Percentiles rank a stretch among this genome's conserved stretches.
These are phyloP conservation scores for Columbina picui DNA, from an alignment of 2,113 vertebrate species.

Conservation along the genomic window DNA sequence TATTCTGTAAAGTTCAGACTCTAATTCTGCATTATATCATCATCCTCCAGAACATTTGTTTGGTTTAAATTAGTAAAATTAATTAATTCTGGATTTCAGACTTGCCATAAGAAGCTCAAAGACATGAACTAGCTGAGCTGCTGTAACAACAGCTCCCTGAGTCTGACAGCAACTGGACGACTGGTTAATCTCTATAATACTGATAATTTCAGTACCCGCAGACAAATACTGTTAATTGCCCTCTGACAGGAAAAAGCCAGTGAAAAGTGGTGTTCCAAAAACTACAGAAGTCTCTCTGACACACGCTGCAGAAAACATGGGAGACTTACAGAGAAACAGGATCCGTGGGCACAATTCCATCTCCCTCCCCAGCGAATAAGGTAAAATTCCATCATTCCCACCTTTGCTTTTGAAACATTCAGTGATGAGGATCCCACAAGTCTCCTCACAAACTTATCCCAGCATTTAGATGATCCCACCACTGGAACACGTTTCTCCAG, in stretches of 20 bases:
- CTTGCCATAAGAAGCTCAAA: not conserved
- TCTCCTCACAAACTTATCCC: not conserved
- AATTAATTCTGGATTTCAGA: not conserved
- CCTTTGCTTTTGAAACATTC: not conserved
- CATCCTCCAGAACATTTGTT: not conserved
- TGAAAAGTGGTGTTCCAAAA: not conserved
- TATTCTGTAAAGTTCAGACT: not conserved
- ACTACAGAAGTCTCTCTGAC: not conserved
- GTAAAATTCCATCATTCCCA: not conserved
- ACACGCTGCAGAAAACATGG: not conserved
- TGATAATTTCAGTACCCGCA: not conserved
- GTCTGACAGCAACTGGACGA: not conserved
- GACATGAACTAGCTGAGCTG: not conserved
- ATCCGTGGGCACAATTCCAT: not conserved
- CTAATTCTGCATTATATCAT: not conserved
- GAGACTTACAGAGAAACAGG: not conserved
- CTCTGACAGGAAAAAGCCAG: not conserved
- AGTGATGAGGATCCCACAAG: not conserved
- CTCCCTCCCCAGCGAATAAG: not conserved
- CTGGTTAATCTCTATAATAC: not conserved
- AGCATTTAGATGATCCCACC: not conserved
- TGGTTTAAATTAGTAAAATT: not conserved
- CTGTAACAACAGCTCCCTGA: not conserved
- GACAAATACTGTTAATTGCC: not conserved
- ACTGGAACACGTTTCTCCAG: not conserved